Evolutionary conservation across 2,797 vertebrate genomes (phyloP).

Genomic region (Anguilla pacifica): DNA sequence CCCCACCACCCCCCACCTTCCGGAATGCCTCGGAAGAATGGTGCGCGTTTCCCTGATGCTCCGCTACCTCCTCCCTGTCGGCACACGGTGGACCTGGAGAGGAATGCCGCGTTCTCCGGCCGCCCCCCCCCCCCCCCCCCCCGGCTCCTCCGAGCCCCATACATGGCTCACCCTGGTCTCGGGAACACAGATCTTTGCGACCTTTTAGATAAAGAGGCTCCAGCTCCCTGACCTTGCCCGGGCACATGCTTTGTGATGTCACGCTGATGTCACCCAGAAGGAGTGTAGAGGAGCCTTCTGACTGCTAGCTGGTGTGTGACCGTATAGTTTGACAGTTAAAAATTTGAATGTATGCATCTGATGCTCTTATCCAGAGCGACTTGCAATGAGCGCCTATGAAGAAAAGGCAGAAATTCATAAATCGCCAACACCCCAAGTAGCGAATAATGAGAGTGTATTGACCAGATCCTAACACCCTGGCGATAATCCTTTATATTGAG

Average conservation of each 20-base stretch:
- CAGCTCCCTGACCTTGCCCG: background rate
- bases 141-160: background rate
- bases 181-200: background rate
- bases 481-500: no score
- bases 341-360: no score
- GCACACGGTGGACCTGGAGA: background rate
- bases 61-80: background rate
- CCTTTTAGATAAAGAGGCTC: slow-evolving; percentile 1
- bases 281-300: background rate
- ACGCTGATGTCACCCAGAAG: background rate
- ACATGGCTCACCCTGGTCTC: background rate
- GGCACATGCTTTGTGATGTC: background rate
- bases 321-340: no score
- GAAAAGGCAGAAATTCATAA: no score
- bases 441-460: no score
- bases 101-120: slow-evolving; percentile 4
- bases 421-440: no score
- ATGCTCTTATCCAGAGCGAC: no score
- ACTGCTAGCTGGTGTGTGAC: background rate
- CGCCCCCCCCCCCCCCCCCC: background rate
- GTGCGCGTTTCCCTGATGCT: background rate
- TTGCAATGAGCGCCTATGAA: no score
- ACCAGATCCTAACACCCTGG: no score
- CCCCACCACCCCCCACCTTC: background rate
- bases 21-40: slow-evolving; percentile 28